Evolutionary conservation across 2,888 invertebrate genomes (phyloP), one percentile per base, ranked within the genome.

Genomic region (Ephialtes manifestator): DNA sequence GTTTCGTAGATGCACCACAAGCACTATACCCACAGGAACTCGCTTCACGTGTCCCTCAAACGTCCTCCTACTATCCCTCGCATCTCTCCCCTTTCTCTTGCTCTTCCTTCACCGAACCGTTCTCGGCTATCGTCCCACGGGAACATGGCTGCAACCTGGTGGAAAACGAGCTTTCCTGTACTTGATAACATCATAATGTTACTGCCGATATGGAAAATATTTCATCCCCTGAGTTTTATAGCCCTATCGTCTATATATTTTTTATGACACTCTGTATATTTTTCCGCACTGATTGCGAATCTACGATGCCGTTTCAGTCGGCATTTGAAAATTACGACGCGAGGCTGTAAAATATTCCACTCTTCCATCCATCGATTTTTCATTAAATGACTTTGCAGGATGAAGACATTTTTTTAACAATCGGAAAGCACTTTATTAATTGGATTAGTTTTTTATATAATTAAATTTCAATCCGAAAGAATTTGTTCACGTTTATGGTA

Each of bases 31-130:
- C 63, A 75, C 75, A 75, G 63, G 75, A 63, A 63, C 75, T 63
- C 39, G 58, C 43, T 72, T 72, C 75, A 51, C 48, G 63, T 75
- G 75, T 75, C 75, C 60, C 51, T 75, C 75, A 63, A 75, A 51
- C 63, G 63, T 60, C 15, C 63, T 71, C 53, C 55, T 18, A 1
- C 39, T 39, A 39, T 43, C 65, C 60, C 65, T 63, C 35, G 35
- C 55, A 39, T 20, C 55, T 39, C 55, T 39, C 20, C 39, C n/a
- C 35, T 43, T 13, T n/a, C 43, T 13, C 67, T 4, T 46, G 15
- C 48, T 48, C 51, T 18, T 55, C 71, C 71, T 71, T 71, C n/a
- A n/a, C 48, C 46, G 28, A 68, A 68, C 48, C 68, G 28, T 68
- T 68, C 46, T 18, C 24, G 15, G 15, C 15, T 28, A 68, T 68